A percentile compares a stretch with the other conserved stretches of the same genome.
Evolutionary conservation across 2,797 vertebrate species (phyloP).

Genomic region (Tangara arthus): DNA sequence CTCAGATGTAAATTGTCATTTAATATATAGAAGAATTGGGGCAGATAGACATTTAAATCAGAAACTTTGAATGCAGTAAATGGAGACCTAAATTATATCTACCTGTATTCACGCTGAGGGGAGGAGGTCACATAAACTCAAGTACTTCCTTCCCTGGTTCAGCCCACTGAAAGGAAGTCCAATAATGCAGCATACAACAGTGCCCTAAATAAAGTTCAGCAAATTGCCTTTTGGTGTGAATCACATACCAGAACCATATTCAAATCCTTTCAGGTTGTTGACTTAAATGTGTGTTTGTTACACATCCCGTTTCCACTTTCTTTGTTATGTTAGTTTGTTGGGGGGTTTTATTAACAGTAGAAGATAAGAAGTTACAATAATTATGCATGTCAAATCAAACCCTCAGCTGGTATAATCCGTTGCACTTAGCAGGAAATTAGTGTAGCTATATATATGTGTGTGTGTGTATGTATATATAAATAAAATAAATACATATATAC

Average conservation of each 20-base stretch:
- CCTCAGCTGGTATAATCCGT: neutral
- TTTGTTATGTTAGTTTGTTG: neutral
- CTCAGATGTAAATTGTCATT: neutral
- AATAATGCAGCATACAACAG: neutral
- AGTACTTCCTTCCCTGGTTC: neutral
- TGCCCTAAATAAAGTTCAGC: neutral
- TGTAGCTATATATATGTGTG: neutral
- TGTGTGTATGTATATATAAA: no score
- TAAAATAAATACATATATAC: neutral
- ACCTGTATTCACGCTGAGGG: neutral
- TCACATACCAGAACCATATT: constrained; percentile 17
- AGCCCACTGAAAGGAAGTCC: neutral
- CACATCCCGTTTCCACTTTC: neutral
- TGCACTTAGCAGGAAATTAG: neutral
- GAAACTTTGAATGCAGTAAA: neutral
- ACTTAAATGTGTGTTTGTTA: neutral
- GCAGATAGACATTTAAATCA: neutral
- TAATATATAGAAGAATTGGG: neutral
- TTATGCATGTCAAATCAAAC: neutral
- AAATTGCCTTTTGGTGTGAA: neutral
- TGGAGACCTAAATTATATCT: neutral
- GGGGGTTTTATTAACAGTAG: neutral
- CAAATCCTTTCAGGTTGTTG: neutral
- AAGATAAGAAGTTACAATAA: neutral
- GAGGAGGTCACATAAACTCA: neutral